Percentiles rank a stretch among this genome's conserved stretches.
Evolutionary conservation across 2,113 vertebrate genomes (phyloP).

Genomic region (Promerops cafer): DNA sequence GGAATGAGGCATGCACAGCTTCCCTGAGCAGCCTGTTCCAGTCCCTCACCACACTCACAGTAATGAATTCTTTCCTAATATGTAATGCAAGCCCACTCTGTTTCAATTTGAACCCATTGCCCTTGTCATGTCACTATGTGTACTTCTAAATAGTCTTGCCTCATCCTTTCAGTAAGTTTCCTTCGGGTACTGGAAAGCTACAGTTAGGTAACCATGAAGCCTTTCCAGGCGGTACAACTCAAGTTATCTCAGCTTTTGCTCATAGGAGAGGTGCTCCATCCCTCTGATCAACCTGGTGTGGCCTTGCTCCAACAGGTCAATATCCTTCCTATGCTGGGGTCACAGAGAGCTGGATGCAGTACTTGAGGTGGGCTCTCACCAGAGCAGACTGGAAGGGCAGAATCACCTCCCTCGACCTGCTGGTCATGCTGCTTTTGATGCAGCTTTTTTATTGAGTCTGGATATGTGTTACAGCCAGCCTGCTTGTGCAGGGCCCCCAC

Average conservation of each 20-base stretch:
- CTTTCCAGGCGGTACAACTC: not conserved
- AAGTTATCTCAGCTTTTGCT: not conserved
- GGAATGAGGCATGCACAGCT: not conserved
- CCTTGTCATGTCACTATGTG: too few relatives aligned
- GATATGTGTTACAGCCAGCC: too few relatives aligned
- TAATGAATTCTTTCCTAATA: not conserved
- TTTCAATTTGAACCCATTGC: not conserved
- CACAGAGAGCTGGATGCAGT: not conserved
- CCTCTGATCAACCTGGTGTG: not conserved
- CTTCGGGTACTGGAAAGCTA: not conserved
- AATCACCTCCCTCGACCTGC: too few relatives aligned
- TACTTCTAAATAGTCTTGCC: not conserved
- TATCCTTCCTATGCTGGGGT: not conserved
- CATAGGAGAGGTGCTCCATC: not conserved
- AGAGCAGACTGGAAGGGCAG: not conserved
- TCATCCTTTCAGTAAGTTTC: not conserved
- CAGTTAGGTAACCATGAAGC: not conserved
- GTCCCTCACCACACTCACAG: not conserved
- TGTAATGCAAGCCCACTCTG: too few relatives aligned
- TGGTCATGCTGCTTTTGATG: not conserved
- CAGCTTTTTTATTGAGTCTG: not conserved
- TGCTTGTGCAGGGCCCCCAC: too few relatives aligned
- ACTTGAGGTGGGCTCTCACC: not conserved
- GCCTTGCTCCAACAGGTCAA: accelerated
- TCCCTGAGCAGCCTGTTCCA: not conserved